Conservation (phyloP, 2,113 vertebrate genomes). For the Bos indicus region DNA sequence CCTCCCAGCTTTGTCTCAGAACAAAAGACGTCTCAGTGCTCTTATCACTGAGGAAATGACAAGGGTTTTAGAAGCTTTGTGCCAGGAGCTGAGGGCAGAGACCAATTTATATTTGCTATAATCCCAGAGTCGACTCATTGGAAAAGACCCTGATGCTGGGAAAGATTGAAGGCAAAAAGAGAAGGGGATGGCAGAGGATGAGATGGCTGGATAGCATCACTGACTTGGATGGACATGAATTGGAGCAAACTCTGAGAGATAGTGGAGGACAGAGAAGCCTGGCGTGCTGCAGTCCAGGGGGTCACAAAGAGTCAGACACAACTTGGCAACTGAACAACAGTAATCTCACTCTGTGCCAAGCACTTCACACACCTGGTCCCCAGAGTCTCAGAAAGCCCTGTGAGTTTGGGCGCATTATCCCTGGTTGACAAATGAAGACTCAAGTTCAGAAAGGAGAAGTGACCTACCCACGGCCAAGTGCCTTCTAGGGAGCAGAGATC, state of each 20-base stretch:
- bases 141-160: neutral
- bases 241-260: neutral
- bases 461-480: neutral
- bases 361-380: neutral
- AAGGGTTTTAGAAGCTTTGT: neutral
- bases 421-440: neutral
- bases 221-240: neutral
- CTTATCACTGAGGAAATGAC: neutral
- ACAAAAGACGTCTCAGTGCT: neutral
- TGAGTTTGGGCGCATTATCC: rapidly evolving
- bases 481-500: neutral
- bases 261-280: neutral
- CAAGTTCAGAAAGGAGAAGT: conserved; percentile 6
- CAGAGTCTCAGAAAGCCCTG: neutral
- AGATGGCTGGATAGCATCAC: neutral
- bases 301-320: neutral
- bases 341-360: neutral
- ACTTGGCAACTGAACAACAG: neutral
- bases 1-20: neutral
- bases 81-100: neutral
- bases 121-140: neutral
- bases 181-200: neutral
- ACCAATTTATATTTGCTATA: neutral
- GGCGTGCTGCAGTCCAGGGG: neutral
- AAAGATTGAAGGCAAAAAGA: neutral